Base-by-base conservation (phyloP, 2,888 invertebrate genomes). In the Linnaemya tessellans region DNA sequence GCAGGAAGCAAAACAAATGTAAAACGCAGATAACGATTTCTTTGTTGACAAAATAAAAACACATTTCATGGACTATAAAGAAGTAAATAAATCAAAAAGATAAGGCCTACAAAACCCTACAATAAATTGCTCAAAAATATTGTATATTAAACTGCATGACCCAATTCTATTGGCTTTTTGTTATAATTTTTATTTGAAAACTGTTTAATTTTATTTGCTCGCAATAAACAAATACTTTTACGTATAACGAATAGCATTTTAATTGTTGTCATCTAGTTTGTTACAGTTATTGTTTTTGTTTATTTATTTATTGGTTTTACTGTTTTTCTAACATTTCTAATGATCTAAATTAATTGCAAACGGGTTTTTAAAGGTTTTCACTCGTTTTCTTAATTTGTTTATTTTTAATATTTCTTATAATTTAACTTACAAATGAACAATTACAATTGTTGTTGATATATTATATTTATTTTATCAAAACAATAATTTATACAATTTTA, bases 281-380 rank as follows among this genome's bases (percentile, higher is more conserved):
- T 75, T 65, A 77, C 43, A 77, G 13, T 56, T 65, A 64, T 64
- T 41, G 7, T 46, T 38, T 25, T 43, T 64, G 10, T 54, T 65
- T 54, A 25, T 73, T 60, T 46, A 35, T 64, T 62, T 46, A 68
- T 35, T 30, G 15, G 13, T 41, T 64, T 58, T 38, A 38, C 46
- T 54, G 62, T 62, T 20, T 77, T 58, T 38, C 54, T 49, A 20
- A 58, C 38, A 9, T 38, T 67, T 68, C 22, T 35, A 77, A 46
- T 46, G 35, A 18, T 46, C 18, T 60, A 54, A 56, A 43, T 56
- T 80, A 68, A 79, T 73, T 84, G 78, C 73, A 70, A 84, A 81
- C 41, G 18, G 73, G 38, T 64, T 70, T 62, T 74, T 22, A n/a
- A 35, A 54, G 18, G 18, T 81, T 77, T 81, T 84, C 78, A 84